Percentiles rank a stretch among this genome's conserved stretches.
phyloP scores from a whole-genome alignment of 2,888 invertebrate genomes.

The Drosophila glabriapex region DNA sequence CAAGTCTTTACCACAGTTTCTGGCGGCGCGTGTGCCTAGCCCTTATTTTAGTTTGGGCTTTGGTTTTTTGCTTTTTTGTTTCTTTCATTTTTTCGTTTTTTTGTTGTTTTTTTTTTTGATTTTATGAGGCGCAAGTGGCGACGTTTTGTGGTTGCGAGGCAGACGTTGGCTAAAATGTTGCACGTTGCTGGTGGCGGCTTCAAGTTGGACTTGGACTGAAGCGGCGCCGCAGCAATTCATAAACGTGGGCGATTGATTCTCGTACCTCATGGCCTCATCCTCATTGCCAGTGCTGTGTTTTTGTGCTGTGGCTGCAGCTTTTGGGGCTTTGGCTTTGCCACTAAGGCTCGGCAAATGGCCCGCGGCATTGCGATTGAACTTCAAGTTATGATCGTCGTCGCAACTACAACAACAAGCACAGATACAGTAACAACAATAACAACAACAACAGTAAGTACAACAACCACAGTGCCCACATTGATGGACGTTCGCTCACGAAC shows the following conservation, averaged over 20 bases:
- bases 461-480: conserved; percentile 75
- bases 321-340: conserved; percentile 81
- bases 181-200: conserved; percentile 70
- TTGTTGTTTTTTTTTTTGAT: conserved; percentile 30
- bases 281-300: conserved; percentile 35
- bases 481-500: conserved; percentile 84
- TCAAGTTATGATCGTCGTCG: conserved; percentile 84
- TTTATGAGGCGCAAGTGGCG: conserved; percentile 82
- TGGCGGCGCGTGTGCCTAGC: conserved; percentile 81
- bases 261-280: conserved; percentile 77
- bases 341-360: conserved; percentile 85
- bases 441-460: conserved; percentile 29
- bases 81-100: conserved; percentile 16
- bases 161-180: conserved; percentile 80
- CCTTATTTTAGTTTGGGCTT: conserved; percentile 69
- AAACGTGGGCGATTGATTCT: conserved; percentile 85
- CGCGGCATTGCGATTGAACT: conserved; percentile 85
- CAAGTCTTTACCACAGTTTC: conserved; percentile 41
- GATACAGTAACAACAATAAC: conserved; percentile 4
- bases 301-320: conserved; percentile 64
- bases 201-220: conserved; percentile 55
- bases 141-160: conserved; percentile 81
- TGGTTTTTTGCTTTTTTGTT: conserved; percentile 32
- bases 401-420: conserved; percentile 40
- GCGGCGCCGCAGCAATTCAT: conserved; percentile 82